phyloP scores from a whole-genome alignment of 2,113 vertebrate genomes.

The Phyllostomus discolor region DNA sequence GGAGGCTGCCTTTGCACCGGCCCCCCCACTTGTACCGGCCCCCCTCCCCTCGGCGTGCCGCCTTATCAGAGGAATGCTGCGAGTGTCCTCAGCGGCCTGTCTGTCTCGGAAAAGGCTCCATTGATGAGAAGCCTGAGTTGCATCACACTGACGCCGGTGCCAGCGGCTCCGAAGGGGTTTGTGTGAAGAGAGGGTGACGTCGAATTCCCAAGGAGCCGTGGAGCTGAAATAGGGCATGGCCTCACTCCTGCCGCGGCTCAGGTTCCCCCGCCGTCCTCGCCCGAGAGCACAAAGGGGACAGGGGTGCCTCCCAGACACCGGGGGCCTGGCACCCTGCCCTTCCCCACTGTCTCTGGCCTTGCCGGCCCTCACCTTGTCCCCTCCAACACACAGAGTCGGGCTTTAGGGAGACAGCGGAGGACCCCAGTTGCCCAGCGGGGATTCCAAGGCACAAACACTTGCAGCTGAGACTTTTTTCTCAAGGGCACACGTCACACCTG shows the following conservation, averaged over 20 bases:
- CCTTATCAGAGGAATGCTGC: neutral
- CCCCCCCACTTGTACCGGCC: too few relatives aligned
- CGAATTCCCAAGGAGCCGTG: slow-evolving; percentile 33
- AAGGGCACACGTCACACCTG: neutral
- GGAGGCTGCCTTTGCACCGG: neutral
- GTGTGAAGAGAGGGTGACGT: neutral
- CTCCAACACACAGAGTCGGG: neutral
- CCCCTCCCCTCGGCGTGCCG: rapidly evolving
- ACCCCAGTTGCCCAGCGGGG: neutral
- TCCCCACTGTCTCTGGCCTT: neutral
- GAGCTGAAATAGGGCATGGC: slow-evolving; percentile 35
- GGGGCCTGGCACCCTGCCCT: neutral
- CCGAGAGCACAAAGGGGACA: neutral
- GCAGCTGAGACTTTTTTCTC: neutral
- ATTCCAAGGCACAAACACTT: neutral
- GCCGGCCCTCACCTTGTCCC: neutral
- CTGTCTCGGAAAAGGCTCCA: neutral
- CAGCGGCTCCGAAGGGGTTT: neutral
- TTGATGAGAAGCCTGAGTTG: neutral
- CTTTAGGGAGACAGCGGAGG: neutral
- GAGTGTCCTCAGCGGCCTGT: neutral
- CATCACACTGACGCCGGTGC: neutral
- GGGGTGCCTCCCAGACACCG: neutral
- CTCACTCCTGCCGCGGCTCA: neutral
- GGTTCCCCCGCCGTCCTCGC: neutral